Base-by-base conservation (phyloP, 2,113 vertebrate species). In the Mastomys natalensis region DNA sequence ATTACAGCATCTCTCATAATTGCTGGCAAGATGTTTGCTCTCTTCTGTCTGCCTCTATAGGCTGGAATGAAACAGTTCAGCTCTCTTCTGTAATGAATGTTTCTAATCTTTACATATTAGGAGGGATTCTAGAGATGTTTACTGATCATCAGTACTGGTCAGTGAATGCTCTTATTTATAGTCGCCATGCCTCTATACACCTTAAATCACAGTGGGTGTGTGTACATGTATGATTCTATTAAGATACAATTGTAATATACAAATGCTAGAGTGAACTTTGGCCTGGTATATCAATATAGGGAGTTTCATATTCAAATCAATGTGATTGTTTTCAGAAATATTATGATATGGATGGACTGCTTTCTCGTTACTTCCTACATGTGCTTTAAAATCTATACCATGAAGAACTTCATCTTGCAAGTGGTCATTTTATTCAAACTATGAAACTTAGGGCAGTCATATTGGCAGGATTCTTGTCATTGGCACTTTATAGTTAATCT, bases 321-420 rank as follows among this genome's bases (percentile, higher is more conserved):
- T 48, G 22, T 37, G 7, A 64, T 88, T 96, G 60, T 87, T 93
- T 88, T 80, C 72, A 85, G 10, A 84, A 58, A 40, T 90, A 13
- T 72, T 78, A 0, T 90, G n/a, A n/a, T 31, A 31, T 2, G 13
- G 21, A 24, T 0, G 3, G 24, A 78, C 26, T 53, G 1, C 34
- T 88, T 96, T 17, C 10, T 86, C 5, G 76, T 80, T 85, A 31
- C 1, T 24, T 72, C 73, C 4, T 87, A 12, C 3, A 5, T 70
- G 58, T 3, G 66, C 90, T 96, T 94, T 74, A 22, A 16, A 37
- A 26, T 68, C 19, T 40, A 2, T 48, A 48, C 17, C 1, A 73
- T 29, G 87, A 91, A 90, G 92, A 24, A 31, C 45, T 64, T 66
- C 31, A 97, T 91, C 70, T 97, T 98, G 97, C 77, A 24, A 97